Evolutionary conservation across 2,888 invertebrate genomes (phyloP), one percentile per base, ranked within the genome.

Genomic region (Hyposoter dolosus): DNA sequence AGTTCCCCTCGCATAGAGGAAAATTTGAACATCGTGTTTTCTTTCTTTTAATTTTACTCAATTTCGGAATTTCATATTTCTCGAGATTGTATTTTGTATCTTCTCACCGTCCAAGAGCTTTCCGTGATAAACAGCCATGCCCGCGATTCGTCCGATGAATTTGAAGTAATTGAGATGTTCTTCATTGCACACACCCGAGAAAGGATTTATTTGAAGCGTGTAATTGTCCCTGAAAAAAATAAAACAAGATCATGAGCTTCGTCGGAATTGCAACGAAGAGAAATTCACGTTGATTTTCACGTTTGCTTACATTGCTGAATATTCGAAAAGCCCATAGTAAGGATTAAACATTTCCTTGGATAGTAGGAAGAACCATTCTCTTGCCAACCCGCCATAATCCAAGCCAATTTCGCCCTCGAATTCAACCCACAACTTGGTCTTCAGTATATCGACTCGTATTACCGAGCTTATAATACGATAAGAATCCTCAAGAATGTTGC

Each of bases 301-400:
- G 50, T 65, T 71, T 75, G 95, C 81, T 66, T 74, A 95, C 99
- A 99, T 99, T 6, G 99, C 99, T 0, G 99, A 99, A 95, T 99
- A 99, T 95, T 99, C 99, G 95, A 99, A 99, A 79, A 99, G 96
- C 0, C 99, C 99, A 95, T 99, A 99, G 94, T 99, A 99, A 0
- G 99, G 99, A 95, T 99, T 99, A 95, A 99, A 99, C 99, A 99
- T 99, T 95, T 99, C 99, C 94, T 99, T 99, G 0, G 99, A 99
- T 15, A 99, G 95, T 40, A 99, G 96, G 95, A 99, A 99, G 95
- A 99, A 99, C 99, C 99, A 99, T 95, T 99, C 99, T 86, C 99
- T 96, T 0, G 99, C 98, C 77, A 99, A 96, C 19, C 99, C 99
- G 81, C 99, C 99, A 94, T 99, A 99, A 95, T 99, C 99, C 95